Base-by-base conservation (phyloP, 2,113 vertebrate genomes). In the Pseudopodoces humilis region DNA sequence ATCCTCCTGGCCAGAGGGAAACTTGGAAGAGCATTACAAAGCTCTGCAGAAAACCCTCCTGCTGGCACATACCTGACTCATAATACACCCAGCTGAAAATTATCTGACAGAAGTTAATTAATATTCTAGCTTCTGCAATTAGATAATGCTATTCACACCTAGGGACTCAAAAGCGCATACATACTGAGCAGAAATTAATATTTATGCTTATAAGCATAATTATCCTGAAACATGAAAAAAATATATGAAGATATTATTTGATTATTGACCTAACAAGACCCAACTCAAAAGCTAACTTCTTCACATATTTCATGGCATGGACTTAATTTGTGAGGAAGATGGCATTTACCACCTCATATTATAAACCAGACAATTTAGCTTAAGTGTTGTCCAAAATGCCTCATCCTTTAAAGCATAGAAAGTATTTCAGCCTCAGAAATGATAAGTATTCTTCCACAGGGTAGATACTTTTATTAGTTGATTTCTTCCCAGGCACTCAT, bases 121-220 rank as follows among this genome's bases (percentile, higher is more conserved):
- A 95, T 97, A 96, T 92, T 93, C 86, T 77, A 52, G 31, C 72
- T 97, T 79, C 41, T 89, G 65, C 88, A 96, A 94, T 88, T 96
- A 97, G 91, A 95, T 91, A 94, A 90, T 97, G 88, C 84, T 97
- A 97, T 96, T 97, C 97, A 97, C 83, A 95, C 79, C 94, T 92
- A 22, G 83, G 88, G 94, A 97, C 50, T 95, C n/a, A 27, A 82
- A 83, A 89, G 59, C 10, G 15, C 93, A 95, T 94, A 83, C 88
- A 97, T 83, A 95, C 90, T 94, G 92, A 97, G 88, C 60, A 95
- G 86, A 91, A 96, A 97, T 97, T 96, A 96, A 96, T 97, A 97
- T 96, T 96, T 96, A 97, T 97, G 49, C 15, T 78, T 95, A 62
- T 69, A 83, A 91, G 49, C 55, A 81, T 95, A 93, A 97, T 97